Conservation (phyloP, 2,797 vertebrate species). For the Liparis tanakae region DNA sequence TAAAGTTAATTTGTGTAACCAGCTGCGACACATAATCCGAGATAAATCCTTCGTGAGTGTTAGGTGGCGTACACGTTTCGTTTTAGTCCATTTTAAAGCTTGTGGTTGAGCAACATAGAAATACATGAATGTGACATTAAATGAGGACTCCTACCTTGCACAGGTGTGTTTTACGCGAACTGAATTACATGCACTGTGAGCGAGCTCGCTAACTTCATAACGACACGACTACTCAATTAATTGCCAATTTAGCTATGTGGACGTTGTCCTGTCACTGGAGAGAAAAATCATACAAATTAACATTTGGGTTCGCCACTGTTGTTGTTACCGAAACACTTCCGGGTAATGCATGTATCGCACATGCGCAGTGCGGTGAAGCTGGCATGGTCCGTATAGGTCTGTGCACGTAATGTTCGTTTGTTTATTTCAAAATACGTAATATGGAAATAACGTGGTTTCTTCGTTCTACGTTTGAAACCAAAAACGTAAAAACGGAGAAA, state of each 20-base stretch:
- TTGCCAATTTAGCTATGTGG: background rate
- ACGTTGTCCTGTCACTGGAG: rapidly evolving
- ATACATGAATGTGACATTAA: background rate
- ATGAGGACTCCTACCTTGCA: slow-evolving; percentile 17
- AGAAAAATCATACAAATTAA: background rate
- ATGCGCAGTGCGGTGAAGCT: background rate
- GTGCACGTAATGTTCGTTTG: too few species aligned
- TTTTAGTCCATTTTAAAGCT: too few species aligned
- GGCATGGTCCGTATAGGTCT: background rate
- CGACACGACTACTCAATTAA: rapidly evolving
- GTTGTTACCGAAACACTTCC: background rate
- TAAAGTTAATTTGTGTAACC: background rate
- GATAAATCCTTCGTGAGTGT: background rate
- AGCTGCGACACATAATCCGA: too few species aligned
- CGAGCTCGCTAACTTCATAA: slow-evolving; percentile 3
- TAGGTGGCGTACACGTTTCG: background rate
- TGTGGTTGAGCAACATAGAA: too few species aligned
- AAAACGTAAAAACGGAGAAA: too few species aligned
- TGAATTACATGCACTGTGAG: background rate
- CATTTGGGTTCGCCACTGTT: background rate
- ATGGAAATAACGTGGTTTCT: too few species aligned
- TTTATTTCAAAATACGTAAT: too few species aligned
- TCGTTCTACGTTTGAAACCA: too few species aligned
- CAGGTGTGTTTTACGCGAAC: background rate
- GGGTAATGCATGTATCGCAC: background rate